Conservation (phyloP, 2,888 invertebrate species). For the Steinernema scapterisci region DNA sequence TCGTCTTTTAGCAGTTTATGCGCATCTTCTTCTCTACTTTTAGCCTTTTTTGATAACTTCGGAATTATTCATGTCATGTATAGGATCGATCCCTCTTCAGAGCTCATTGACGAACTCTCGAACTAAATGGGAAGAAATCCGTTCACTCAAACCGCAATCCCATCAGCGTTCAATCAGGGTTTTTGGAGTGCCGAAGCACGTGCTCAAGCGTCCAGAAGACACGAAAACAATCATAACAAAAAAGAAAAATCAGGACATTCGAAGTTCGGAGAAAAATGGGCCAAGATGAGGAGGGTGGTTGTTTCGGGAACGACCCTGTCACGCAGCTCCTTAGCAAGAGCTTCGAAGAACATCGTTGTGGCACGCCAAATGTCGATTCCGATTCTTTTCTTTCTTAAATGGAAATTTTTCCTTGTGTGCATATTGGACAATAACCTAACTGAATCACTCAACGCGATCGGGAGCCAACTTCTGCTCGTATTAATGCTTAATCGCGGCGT, state of each 20-base stretch:
- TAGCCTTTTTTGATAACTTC: neutral
- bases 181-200: neutral
- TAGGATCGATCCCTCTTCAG: conserved; percentile 3
- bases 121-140: conserved; percentile 6
- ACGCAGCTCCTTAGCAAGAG: neutral
- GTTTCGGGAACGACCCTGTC: neutral
- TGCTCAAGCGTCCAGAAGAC: neutral
- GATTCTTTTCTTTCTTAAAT: neutral
- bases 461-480: too few species aligned
- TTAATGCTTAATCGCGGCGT: neutral
- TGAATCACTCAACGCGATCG: neutral
- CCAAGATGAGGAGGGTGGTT: neutral
- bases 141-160: neutral
- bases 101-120: conserved; percentile 23
- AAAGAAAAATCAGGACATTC: neutral
- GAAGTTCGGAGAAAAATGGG: neutral
- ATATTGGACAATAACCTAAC: conserved; percentile 5
- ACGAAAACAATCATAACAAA: conserved; percentile 6
- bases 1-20: neutral
- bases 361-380: neutral
- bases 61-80: conserved; percentile 8
- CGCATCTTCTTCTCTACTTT: neutral
- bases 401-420: neutral
- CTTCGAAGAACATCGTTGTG: neutral
- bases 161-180: neutral